phyloP scores from a whole-genome alignment of 2,113 vertebrate species.

The Nycticryphes semicollaris region DNA sequence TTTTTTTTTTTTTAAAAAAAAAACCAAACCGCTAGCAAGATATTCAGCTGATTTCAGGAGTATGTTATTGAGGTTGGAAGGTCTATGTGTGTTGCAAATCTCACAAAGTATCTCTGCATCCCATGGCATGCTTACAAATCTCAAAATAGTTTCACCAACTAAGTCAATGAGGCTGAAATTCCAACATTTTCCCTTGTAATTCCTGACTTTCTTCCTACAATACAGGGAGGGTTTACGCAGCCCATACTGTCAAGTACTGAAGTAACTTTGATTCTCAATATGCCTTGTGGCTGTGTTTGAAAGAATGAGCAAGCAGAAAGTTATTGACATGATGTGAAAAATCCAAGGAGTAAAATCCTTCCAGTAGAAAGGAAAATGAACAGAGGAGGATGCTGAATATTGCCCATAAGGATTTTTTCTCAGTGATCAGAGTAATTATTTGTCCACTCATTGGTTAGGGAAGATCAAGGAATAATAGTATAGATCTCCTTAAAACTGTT shows the following conservation, averaged over 20 bases:
- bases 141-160: constrained; percentile 39
- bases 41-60: neutral
- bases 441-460: neutral
- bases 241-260: neutral
- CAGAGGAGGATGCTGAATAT: neutral
- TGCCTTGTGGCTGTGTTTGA: neutral
- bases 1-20: neutral
- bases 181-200: constrained; percentile 45
- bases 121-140: neutral
- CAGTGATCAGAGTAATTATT: neutral
- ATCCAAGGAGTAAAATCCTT: neutral
- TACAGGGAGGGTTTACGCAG: constrained; percentile 35
- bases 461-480: neutral
- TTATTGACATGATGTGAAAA: neutral
- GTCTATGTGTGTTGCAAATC: neutral
- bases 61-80: neutral
- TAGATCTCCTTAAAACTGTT: neutral
- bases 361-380: neutral
- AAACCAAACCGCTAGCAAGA: neutral
- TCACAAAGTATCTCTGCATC: neutral
- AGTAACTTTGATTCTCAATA: constrained; percentile 30
- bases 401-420: neutral
- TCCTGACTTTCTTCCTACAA: constrained; percentile 3
- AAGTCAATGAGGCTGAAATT: neutral
- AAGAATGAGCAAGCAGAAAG: neutral